These are phyloP conservation scores for Aphelenchoides fujianensis DNA, from an alignment of 1,140 invertebrate species.

Conservation along the genomic window DNA sequence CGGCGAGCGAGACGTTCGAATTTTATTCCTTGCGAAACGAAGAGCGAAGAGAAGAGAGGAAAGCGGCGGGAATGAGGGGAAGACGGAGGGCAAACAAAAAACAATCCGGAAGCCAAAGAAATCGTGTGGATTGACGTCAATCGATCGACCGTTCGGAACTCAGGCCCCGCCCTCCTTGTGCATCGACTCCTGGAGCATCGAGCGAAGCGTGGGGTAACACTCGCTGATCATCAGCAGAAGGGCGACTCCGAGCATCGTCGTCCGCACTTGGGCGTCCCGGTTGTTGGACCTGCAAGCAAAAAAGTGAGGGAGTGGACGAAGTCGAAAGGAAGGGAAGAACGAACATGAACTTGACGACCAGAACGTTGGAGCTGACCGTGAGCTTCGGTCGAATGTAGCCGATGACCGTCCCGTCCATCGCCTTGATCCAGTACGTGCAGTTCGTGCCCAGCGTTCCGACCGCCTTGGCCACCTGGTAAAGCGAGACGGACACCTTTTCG, in stretches of 20 bases:
- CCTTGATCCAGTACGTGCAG: slow-evolving; percentile 50
- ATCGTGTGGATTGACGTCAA: not conserved
- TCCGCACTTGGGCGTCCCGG: slow-evolving; percentile 19
- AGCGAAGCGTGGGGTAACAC: slow-evolving; percentile 16
- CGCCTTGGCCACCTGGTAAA: slow-evolving; percentile 46
- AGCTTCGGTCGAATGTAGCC: slow-evolving; percentile 49
- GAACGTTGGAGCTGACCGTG: slow-evolving; percentile 41
- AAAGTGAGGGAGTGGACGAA: not conserved
- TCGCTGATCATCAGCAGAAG: slow-evolving; percentile 19
- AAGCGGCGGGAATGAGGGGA: not conserved
- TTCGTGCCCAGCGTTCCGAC: slow-evolving; percentile 40
- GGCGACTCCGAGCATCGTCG: slow-evolving; percentile 22
- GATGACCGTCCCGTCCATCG: slow-evolving; percentile 38
- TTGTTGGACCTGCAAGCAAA: slow-evolving; percentile 22
- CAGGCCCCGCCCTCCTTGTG: not conserved
- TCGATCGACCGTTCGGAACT: too few species aligned
- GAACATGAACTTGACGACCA: slow-evolving; percentile 48
- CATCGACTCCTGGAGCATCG: slow-evolving; percentile 22
- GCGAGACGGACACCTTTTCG: slow-evolving; percentile 38
- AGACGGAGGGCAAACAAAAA: not conserved
- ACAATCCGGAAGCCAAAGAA: too few species aligned
- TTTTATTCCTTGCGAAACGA: too few species aligned
- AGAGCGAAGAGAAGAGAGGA: too few species aligned
- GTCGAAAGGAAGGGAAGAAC: not conserved
- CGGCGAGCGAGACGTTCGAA: too few species aligned